These are phyloP conservation scores for Valencia hispanica DNA, from an alignment of 2,797 vertebrate species.

Conservation along the genomic window DNA sequence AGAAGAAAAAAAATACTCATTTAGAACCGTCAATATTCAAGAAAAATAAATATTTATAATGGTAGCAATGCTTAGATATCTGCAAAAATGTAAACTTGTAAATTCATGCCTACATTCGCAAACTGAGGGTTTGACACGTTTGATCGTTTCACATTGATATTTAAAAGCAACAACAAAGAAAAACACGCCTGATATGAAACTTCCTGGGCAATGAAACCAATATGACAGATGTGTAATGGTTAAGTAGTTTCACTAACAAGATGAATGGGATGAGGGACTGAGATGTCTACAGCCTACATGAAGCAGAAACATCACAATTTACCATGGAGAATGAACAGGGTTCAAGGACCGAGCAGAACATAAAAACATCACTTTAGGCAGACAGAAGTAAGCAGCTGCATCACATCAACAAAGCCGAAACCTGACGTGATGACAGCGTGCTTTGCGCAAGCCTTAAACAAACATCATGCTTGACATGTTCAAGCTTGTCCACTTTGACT, in stretches of 20 bases:
- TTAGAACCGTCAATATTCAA: neutral
- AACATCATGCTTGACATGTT: conserved; percentile 32
- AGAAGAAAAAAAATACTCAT: neutral
- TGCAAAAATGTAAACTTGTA: neutral
- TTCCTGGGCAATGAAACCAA: conserved; percentile 9
- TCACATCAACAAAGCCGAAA: conserved; percentile 28
- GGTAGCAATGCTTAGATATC: neutral
- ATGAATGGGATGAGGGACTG: conserved; percentile 49
- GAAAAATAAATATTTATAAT: neutral
- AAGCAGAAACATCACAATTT: conserved; percentile 13
- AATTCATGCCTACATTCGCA: neutral
- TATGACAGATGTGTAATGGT: conserved; percentile 37
- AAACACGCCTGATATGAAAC: conserved; percentile 14
- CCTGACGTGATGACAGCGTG: neutral
- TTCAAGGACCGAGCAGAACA: neutral
- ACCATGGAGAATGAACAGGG: neutral
- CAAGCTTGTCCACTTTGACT: conserved; percentile 38
- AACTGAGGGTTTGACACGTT: neutral
- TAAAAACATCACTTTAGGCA: neutral
- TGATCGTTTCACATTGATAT: neutral
- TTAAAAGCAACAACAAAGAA: neutral
- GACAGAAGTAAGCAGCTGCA: neutral
- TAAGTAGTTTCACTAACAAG: conserved; percentile 47
- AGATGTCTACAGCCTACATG: conserved; percentile 26
- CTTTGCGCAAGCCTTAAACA: conserved; percentile 35